A percentile compares a stretch with the other conserved stretches of the same genome.
These are phyloP conservation scores for Cecidostiba fungosa DNA, from an alignment of 2,888 invertebrate genomes.

Conservation along the genomic window DNA sequence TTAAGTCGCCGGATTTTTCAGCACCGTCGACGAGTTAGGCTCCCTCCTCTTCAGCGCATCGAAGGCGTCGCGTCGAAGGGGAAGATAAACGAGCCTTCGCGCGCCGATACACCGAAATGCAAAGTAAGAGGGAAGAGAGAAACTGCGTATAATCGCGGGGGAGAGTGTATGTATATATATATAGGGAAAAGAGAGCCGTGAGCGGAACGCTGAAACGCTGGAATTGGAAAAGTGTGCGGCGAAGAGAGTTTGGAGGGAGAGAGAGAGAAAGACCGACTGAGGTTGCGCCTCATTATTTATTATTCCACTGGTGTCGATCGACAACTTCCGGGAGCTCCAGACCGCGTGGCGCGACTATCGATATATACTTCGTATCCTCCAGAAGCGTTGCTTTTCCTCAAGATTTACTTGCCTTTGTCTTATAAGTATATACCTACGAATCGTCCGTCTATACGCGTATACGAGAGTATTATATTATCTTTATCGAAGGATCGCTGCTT, in stretches of 20 bases:
- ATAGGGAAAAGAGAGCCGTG: conserved; percentile 14
- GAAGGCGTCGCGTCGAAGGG: conserved; percentile 20
- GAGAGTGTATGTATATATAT: not conserved
- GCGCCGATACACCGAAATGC: conserved; percentile 46
- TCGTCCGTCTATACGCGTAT: not conserved
- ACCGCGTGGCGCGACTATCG: not conserved
- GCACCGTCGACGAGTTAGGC: not conserved
- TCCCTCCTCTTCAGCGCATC: not conserved
- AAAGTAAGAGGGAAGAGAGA: conserved; percentile 43
- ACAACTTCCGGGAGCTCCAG: conserved; percentile 32
- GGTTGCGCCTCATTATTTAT: conserved; percentile 60
- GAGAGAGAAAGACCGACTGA: not conserved
- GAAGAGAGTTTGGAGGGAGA: conserved; percentile 35
- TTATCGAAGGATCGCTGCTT: not conserved
- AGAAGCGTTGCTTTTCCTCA: not conserved
- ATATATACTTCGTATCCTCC: conserved; percentile 10
- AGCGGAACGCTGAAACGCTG: conserved; percentile 38
- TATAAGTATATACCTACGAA: too few relatives aligned
- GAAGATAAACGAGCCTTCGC: conserved; percentile 59
- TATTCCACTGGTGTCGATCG: conserved; percentile 56
- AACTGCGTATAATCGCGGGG: conserved; percentile 54
- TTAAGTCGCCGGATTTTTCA: conserved; percentile 52
- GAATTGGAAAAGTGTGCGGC: conserved; percentile 50
- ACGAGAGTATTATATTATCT: not conserved
- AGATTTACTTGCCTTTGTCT: too few relatives aligned